Evolutionary conservation across 2,797 vertebrate species (phyloP).

Genomic region (Pantherophis vulpinus): DNA sequence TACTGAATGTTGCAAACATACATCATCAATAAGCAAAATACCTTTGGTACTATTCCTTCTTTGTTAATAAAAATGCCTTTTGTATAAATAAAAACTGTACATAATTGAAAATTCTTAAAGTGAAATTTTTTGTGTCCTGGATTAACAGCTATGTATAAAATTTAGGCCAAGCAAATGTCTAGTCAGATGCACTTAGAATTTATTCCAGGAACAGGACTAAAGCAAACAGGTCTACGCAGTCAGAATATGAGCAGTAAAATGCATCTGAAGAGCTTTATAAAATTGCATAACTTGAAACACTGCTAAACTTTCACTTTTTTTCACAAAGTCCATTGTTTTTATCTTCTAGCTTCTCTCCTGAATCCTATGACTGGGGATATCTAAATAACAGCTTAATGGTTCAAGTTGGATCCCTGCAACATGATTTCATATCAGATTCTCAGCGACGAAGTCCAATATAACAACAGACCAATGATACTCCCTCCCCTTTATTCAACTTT

Average conservation of each 20-base stretch:
- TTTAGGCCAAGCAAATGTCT: conserved; percentile 1
- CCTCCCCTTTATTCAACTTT: conserved; percentile 33
- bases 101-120: not conserved
- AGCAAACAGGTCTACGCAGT: not conserved
- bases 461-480: conserved; percentile 16
- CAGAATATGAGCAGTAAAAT: not conserved
- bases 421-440: conserved; percentile 69
- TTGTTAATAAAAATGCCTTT: not conserved
- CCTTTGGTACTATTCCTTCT: not conserved
- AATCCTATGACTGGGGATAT: conserved; percentile 86
- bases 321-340: conserved; percentile 9
- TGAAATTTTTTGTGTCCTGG: not conserved
- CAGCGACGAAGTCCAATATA: conserved; percentile 77
- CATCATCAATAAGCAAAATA: not conserved
- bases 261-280: not conserved
- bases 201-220: conserved; percentile 11
- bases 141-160: not conserved
- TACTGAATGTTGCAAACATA: not conserved
- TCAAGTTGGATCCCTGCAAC: conserved; percentile 78
- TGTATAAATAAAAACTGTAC: not conserved
- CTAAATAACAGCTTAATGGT: conserved; percentile 82
- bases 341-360: conserved; percentile 80
- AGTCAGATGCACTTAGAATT: not conserved
- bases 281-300: not conserved
- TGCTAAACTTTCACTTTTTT: not conserved